Evolutionary conservation across 2,113 vertebrate species (phyloP).

Genomic region (Campylomormyrus numenius): DNA sequence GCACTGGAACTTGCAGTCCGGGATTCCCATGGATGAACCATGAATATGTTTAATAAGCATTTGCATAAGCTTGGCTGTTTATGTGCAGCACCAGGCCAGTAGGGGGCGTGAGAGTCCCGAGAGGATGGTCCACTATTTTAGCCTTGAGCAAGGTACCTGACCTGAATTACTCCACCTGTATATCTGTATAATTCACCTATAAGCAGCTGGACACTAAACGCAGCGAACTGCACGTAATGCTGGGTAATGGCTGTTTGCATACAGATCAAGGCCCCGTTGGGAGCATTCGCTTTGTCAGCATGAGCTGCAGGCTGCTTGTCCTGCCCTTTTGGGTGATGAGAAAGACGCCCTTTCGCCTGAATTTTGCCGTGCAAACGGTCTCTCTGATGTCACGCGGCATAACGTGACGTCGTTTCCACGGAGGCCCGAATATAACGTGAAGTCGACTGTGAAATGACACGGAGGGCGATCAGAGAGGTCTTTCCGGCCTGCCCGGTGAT

Average conservation of each 20-base stretch:
- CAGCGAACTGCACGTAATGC: not conserved
- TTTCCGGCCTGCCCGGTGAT: too few relatives aligned
- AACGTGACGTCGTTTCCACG: not conserved
- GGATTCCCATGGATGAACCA: not conserved
- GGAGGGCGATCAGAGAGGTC: not conserved
- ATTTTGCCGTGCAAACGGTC: not conserved
- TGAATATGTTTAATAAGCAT: not conserved
- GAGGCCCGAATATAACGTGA: not conserved
- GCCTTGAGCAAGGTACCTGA: not conserved
- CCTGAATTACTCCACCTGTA: constrained; percentile 5
- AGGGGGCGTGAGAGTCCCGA: not conserved
- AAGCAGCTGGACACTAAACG: not conserved
- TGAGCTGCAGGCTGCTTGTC: not conserved
- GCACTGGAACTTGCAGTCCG: not conserved
- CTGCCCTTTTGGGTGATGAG: not conserved
- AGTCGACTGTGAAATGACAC: not conserved
- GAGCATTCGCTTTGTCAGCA: not conserved
- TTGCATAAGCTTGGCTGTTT: not conserved
- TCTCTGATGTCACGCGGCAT: not conserved
- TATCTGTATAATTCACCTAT: not conserved
- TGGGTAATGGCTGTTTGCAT: not conserved
- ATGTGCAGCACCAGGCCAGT: not conserved
- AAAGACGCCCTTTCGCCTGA: not conserved
- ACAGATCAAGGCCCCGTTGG: not conserved
- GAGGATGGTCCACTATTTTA: not conserved